Percentiles rank a stretch among this genome's conserved stretches.
These are phyloP conservation scores for Nixonia krombeini DNA, from an alignment of 1,140 invertebrate genomes.

Conservation along the genomic window DNA sequence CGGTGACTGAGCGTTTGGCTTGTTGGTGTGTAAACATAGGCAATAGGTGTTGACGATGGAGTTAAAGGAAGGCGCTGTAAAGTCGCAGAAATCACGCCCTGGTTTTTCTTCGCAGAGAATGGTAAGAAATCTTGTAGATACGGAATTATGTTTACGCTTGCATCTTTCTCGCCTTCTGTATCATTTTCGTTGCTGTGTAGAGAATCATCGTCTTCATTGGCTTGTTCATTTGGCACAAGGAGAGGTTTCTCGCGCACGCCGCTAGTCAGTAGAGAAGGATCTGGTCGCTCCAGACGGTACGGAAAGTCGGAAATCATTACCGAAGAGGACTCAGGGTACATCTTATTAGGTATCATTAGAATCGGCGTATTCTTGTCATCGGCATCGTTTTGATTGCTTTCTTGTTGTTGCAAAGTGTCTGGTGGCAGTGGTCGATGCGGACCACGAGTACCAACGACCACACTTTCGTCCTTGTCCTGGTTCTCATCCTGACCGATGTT, in stretches of 20 bases:
- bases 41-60: slow-evolving; percentile 60
- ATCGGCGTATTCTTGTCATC: slow-evolving; percentile 50
- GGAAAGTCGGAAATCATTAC: slow-evolving; percentile 74
- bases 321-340: slow-evolving; percentile 50
- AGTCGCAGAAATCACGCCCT: slow-evolving; percentile 58
- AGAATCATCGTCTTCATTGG: slow-evolving; percentile 29
- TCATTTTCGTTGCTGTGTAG: slow-evolving; percentile 26
- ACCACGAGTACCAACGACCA: slow-evolving; percentile 74
- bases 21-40: slow-evolving; percentile 66
- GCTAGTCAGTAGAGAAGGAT: slow-evolving; percentile 55
- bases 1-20: slow-evolving; percentile 45
- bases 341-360: slow-evolving; percentile 61
- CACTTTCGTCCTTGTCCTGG: slow-evolving; percentile 70
- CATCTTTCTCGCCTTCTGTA: slow-evolving; percentile 27
- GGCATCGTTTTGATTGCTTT: slow-evolving; percentile 38
- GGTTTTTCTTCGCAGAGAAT: slow-evolving; percentile 65
- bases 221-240: slow-evolving; percentile 60
- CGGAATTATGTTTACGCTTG: slow-evolving; percentile 68
- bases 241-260: slow-evolving; percentile 62
- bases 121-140: slow-evolving; percentile 73
- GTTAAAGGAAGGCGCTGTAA: slow-evolving; percentile 51
- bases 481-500: slow-evolving; percentile 68
- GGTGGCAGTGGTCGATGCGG: slow-evolving; percentile 74
- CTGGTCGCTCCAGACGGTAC: slow-evolving; percentile 75
- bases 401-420: slow-evolving; percentile 63